Base-by-base conservation (phyloP, 2,113 vertebrate species). In the Gambusia affinis region DNA sequence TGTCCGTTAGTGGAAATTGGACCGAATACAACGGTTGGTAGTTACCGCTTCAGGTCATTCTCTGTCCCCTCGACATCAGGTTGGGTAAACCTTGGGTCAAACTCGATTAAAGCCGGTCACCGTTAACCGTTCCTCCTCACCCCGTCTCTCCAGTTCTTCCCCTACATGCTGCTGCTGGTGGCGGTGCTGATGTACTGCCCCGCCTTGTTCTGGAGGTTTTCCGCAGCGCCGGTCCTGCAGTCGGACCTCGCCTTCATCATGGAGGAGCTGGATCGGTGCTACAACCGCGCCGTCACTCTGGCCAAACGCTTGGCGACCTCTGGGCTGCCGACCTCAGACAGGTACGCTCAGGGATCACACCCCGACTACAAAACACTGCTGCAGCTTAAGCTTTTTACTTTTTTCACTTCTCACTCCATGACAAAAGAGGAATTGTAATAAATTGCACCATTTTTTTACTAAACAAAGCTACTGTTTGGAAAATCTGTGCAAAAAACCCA, bases 221-320 rank as follows among this genome's bases (percentile, higher is more conserved):
- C 94, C 0, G 96, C 95, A 0, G 95, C 95, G 0, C 97, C 96
- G 0, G 95, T 95, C 60, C 95, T 99, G 60, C 96, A 93, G 85
- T 97, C 97, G 3, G 98, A 99, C 88, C 91, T 99, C 54, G 95
- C 95, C 79, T 99, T 99, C 72, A 97, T 99, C 76, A 96, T 99
- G 95, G 97, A 98, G 86, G 96, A 98, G 73, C 86, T 99, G 78
- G 97, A 99, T 93, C 96, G 95, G 64, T 94, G 95, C 65, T 99
- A 99, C 84, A 99, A 99, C 87, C 92, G 95, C 0, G 95, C 96
- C 1, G 96, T 99, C 82, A 96, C 96, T 87, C 94, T 96, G 44
- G 94, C 97, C 51, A 96, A 96, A 68, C 91, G 93, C 24, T 39
- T 94, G 39, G 80, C 75, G 4, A 85, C 91, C 0, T 75, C 85